phyloP scores from a whole-genome alignment of 2,113 vertebrate species.

The Cnemophilus loriae region DNA sequence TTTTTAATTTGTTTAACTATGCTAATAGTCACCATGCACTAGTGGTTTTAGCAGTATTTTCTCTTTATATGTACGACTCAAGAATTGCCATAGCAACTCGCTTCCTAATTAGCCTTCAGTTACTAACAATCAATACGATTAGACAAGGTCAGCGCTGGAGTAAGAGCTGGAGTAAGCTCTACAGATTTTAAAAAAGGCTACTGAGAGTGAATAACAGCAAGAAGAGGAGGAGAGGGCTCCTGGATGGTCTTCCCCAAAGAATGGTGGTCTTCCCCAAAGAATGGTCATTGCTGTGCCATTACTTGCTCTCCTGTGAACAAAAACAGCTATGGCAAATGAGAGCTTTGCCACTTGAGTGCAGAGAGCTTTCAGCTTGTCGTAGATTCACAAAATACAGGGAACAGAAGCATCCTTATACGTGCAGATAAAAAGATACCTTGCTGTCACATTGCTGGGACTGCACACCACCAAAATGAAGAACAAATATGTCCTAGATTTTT shows the following conservation, averaged over 20 bases:
- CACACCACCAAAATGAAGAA: background rate
- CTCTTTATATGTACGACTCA: conserved; percentile 66
- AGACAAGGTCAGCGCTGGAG: conserved; percentile 67
- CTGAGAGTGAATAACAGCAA: background rate
- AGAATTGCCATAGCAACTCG: conserved; percentile 75
- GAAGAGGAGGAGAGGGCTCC: background rate
- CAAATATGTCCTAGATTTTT: background rate
- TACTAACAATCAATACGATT: conserved; percentile 67
- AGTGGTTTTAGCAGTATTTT: conserved; percentile 63
- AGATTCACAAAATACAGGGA: background rate
- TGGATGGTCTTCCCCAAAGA: background rate
- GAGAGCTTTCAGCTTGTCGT: conserved; percentile 10
- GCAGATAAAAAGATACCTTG: background rate
- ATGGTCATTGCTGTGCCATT: background rate
- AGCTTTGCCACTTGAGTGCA: background rate
- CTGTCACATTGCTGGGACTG: background rate
- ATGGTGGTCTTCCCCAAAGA: background rate
- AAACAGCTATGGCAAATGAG: background rate
- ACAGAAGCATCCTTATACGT: background rate
- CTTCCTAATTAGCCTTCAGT: conserved; percentile 69
- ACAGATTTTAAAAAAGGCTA: conserved; percentile 12
- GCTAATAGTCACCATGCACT: conserved; percentile 56
- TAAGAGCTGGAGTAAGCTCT: conserved; percentile 34
- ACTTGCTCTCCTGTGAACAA: background rate
- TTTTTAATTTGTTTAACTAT: conserved; percentile 66